Evolutionary conservation across 2,797 vertebrate genomes (phyloP), one percentile per base, ranked within the genome.

Genomic region (Hephaestus fuliginosus): DNA sequence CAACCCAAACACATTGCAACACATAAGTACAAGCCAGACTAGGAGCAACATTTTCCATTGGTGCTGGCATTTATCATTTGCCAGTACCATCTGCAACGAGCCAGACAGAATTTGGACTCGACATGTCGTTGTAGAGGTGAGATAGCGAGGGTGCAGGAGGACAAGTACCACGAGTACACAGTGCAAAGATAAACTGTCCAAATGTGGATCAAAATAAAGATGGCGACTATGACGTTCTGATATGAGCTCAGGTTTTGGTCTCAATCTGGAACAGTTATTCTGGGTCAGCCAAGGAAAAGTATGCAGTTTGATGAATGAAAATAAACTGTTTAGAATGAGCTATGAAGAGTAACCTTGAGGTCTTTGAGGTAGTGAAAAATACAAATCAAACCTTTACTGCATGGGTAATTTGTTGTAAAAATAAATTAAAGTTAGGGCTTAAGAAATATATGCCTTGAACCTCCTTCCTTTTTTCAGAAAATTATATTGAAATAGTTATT

Each of bases 21-120:
- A 33, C 30, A 33, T 33, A 33, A 33, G 3, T 33, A 33, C 30
- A 33, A 33, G 5, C 30, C 30, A 5, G 30, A 33, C 30, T 33
- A 3, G 30, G 30, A 33, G 30, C 30, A 25, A 25, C 25, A 25
- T 25, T 25, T 25, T 25, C 25, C 25, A 25, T 25, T 25, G 25
- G 25, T 25, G 25, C 25, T 25, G 25, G 22, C 10, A 39, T 68
- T 53, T 36, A 48, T 18, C 15, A 39, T 66, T 80, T 72, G 58
- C 44, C 30, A 60, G 8, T 51, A 52, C 41, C 7, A 25, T 36
- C 20, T 36, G 7, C 18, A n/a, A 14, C 0, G 7, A 67, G 49
- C 17, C 12, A 56, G 58, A 11, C 33, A 63, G 73, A 83, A 9
- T 83, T 86, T 81, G 83, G 74, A 87, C 85, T 78, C 51, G 11